Base-by-base conservation (phyloP, 2,888 invertebrate genomes). In the Andricus quercusramuli region DNA sequence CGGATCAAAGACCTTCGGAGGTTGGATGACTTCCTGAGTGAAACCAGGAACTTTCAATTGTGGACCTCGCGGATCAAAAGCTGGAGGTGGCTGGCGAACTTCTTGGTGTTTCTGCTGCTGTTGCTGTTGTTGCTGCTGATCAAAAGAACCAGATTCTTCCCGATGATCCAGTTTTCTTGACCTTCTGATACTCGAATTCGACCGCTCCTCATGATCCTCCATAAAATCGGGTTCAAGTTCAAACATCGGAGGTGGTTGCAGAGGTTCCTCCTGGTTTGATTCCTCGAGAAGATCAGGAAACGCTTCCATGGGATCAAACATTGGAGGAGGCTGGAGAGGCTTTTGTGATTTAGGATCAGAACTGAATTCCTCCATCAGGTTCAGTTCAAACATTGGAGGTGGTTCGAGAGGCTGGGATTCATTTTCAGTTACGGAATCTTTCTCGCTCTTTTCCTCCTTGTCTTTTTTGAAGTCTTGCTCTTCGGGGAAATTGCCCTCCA, bases 1-100 rank as follows among this genome's bases (percentile, higher is more conserved):
- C 0, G 88, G 89, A 82, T 90, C 87, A 56, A 89, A 90, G 1
- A 81, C 78, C 3, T 85, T 79, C 20, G 88, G 85, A n/a, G 86
- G 83, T 62, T 88, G 88, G 2, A 86, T 79, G 22, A 85, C 51
- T 29, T 86, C 81, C 29, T 79, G 78, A 29, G 15, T 44, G 3
- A 44, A 44, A 3, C 15, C 15, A 3, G 44, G 15, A 15, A 44
- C 44, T 15, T 44, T 44, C 13, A 44, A 15, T 44, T 37, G 37
- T 37, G 74, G 56, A 56, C 85, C 85, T 3, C 83, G 82, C 6
- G 87, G 85, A 76, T 89, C 83, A 2, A 86, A 87, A 8, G 82
- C 82, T 2, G 83, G 86, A 15, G 84, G 84, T 3, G 83, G 83
- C 66, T 83, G 74, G 6, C 59, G 74, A 37, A 59, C 56, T 15